Conservation (phyloP, 2,113 vertebrate species). For the Sorex araneus region DNA sequence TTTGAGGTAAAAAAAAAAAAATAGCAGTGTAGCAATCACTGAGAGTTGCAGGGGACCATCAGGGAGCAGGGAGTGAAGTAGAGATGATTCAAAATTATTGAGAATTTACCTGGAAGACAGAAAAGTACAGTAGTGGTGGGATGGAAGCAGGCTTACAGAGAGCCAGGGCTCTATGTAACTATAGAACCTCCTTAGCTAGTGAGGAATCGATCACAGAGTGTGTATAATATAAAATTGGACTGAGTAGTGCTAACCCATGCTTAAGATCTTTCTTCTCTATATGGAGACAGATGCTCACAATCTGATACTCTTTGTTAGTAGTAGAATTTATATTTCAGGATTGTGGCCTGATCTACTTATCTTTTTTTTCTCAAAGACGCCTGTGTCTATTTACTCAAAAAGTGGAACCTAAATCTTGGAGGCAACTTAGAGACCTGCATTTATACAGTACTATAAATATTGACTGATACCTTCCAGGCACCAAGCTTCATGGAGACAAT, state of each 20-base stretch:
- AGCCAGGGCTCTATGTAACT: neutral
- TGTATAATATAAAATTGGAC: neutral
- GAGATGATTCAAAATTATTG: neutral
- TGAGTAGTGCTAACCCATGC: neutral
- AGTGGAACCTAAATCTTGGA: neutral
- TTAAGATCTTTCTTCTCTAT: neutral
- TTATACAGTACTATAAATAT: neutral
- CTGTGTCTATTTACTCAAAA: neutral
- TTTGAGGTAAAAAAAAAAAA: no score
- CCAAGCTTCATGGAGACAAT: neutral
- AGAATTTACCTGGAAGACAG: neutral
- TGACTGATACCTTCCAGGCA: neutral
- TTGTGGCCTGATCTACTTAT: neutral
- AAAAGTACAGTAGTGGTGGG: neutral
- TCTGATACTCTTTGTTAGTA: neutral
- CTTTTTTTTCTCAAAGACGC: neutral
- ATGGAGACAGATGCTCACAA: neutral
- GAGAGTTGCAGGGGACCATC: no score
- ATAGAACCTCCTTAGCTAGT: neutral
- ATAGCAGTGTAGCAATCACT: no score
- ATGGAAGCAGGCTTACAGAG: neutral
- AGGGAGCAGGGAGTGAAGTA: neutral
- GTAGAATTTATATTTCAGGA: neutral
- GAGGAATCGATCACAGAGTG: neutral
- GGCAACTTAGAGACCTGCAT: neutral